Percentiles rank a stretch among this genome's conserved stretches.
These are phyloP conservation scores for Synanthedon vespiformis DNA, from an alignment of 2,888 invertebrate species.

Conservation along the genomic window DNA sequence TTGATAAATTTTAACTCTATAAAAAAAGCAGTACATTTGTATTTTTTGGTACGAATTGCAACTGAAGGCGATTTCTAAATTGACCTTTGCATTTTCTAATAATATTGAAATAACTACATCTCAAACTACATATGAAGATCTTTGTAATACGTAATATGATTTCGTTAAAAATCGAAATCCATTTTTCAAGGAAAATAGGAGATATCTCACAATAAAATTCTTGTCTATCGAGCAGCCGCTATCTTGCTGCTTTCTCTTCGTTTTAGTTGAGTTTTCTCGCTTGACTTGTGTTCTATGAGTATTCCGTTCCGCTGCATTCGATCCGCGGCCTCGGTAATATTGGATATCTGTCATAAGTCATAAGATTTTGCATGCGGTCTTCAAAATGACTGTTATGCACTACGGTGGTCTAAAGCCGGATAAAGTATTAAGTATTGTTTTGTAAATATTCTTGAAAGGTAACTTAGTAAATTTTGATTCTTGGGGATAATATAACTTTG, in stretches of 20 bases:
- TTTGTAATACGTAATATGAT: slow-evolving; percentile 1
- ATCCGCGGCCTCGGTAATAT: slow-evolving; percentile 39
- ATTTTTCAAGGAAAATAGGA: slow-evolving; percentile 53
- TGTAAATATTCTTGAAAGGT: too few relatives aligned
- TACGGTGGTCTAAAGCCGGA: too few relatives aligned
- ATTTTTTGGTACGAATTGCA: too few relatives aligned
- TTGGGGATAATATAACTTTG: too few relatives aligned
- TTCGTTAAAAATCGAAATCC: slow-evolving; percentile 17
- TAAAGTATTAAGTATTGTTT: too few relatives aligned
- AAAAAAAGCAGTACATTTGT: too few relatives aligned
- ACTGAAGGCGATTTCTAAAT: too few relatives aligned
- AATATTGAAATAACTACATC: background rate
- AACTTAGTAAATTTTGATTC: too few relatives aligned
- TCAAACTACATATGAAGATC: slow-evolving; percentile 2
- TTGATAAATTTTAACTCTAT: too few relatives aligned
- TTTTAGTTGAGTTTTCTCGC: slow-evolving; percentile 22
- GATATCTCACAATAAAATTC: slow-evolving; percentile 54
- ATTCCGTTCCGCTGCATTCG: slow-evolving; percentile 45
- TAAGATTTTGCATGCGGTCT: slow-evolving; percentile 45
- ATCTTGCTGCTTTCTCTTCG: slow-evolving; percentile 41
- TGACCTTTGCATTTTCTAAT: too few relatives aligned
- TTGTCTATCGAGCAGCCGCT: slow-evolving; percentile 49
- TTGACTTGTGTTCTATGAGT: slow-evolving; percentile 57
- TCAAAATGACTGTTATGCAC: slow-evolving; percentile 16
- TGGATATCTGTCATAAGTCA: slow-evolving; percentile 59